These are phyloP conservation scores for Cichladusa arquata DNA, from an alignment of 2,113 vertebrate species.

Conservation along the genomic window DNA sequence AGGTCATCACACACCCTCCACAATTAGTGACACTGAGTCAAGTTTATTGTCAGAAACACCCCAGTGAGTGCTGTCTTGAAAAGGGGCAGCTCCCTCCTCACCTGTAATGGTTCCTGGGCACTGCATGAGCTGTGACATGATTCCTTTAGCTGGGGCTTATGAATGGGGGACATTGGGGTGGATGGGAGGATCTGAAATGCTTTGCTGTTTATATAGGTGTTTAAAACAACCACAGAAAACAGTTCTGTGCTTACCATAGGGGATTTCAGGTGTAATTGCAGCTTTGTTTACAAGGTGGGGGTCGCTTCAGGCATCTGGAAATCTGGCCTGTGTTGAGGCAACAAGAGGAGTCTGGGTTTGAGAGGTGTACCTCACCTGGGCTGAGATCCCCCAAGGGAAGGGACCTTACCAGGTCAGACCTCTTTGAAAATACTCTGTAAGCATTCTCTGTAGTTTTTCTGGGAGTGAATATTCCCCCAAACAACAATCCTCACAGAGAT, in stretches of 20 bases:
- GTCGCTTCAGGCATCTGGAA: neutral
- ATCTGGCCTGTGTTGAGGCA: neutral
- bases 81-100: neutral
- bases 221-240: neutral
- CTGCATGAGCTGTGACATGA: neutral
- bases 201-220: neutral
- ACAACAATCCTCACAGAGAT: neutral
- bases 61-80: neutral
- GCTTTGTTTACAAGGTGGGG: neutral
- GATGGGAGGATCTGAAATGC: neutral
- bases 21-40: neutral
- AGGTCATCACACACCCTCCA: neutral
- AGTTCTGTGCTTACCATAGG: neutral
- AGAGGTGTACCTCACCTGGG: neutral
- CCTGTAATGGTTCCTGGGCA: too few relatives aligned
- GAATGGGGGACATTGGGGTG: neutral
- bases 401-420: neutral
- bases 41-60: neutral
- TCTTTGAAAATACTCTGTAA: neutral
- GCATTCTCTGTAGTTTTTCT: neutral
- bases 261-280: neutral
- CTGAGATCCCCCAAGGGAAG: accelerated
- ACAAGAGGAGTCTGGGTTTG: neutral
- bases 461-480: neutral
- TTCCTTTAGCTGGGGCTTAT: neutral